These are phyloP conservation scores for Myanophis thanlyinensis DNA, from an alignment of 2,113 vertebrate genomes.

Conservation along the genomic window DNA sequence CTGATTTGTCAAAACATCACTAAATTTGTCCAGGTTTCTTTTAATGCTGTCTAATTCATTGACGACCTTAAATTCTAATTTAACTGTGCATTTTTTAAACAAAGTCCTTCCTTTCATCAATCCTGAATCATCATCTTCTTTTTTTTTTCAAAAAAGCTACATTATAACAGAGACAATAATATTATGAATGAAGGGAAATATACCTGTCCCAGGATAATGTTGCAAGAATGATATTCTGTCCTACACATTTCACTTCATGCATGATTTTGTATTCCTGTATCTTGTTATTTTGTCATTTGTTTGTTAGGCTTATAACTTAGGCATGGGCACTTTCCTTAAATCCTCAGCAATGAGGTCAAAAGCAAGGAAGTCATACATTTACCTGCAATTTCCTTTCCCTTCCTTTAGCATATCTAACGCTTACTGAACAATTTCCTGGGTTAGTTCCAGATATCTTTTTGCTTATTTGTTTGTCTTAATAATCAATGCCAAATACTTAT, in stretches of 20 bases:
- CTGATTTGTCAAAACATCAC: not conserved
- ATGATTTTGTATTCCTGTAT: not conserved
- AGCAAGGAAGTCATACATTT: not conserved
- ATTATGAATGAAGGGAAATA: not conserved
- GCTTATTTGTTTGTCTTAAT: not conserved
- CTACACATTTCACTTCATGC: not conserved
- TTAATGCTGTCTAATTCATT: not conserved
- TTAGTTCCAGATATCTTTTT: not conserved
- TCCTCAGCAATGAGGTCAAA: not conserved
- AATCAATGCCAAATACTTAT: not conserved
- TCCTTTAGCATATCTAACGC: too few relatives aligned
- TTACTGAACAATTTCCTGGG: not conserved
- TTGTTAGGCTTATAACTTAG: not conserved
- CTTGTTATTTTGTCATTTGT: not conserved
- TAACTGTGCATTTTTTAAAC: not conserved
- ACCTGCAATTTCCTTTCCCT: too few relatives aligned
- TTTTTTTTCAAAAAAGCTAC: not conserved
- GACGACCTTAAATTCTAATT: not conserved
- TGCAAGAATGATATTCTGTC: too few relatives aligned
- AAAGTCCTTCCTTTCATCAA: not conserved
- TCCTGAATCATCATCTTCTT: not conserved
- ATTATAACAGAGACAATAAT: not conserved
- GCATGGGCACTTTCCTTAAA: not conserved
- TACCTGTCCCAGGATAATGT: too few relatives aligned
- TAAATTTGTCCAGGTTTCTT: not conserved